Evolutionary conservation across 1,140 invertebrate species (phyloP).

Genomic region (Meloidogyne floridensis): DNA sequence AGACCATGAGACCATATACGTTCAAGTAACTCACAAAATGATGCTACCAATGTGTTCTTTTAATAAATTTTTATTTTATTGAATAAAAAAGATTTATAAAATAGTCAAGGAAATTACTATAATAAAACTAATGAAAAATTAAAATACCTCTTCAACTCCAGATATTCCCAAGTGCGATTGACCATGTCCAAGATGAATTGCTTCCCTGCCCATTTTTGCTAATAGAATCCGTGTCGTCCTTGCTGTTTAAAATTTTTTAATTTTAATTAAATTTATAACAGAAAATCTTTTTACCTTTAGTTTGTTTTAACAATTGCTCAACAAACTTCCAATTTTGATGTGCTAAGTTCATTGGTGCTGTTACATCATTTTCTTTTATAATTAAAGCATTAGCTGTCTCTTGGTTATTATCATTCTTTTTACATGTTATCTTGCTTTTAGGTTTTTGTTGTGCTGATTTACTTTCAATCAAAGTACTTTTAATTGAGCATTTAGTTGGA

Average conservation of each 20-base stretch:
- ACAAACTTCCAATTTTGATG: constrained; percentile 99
- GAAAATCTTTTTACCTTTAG: constrained; percentile 71
- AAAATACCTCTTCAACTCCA: constrained; percentile 78
- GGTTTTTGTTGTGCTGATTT: neutral
- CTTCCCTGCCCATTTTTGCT: constrained; percentile 95
- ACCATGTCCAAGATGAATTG: constrained; percentile 77
- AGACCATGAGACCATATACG: constrained; percentile 96
- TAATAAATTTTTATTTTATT: neutral
- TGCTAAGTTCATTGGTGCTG: constrained; percentile 70
- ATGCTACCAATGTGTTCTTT: constrained; percentile 88
- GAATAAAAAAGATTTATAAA: neutral
- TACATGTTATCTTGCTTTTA: neutral
- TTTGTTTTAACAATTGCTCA: constrained; percentile 81
- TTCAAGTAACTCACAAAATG: constrained; percentile 93
- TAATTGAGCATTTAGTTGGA: neutral
- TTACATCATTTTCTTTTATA: constrained; percentile 20
- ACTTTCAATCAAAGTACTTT: neutral
- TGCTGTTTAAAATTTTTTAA: constrained; percentile 33
- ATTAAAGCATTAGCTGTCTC: neutral
- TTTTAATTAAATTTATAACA: neutral
- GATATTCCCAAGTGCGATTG: constrained; percentile 72
- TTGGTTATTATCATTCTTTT: neutral
- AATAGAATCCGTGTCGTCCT: constrained; percentile 92
- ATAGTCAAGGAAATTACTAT: too few species aligned
- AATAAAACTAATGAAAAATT: neutral